Conservation (phyloP, 2,797 vertebrate genomes). For the Zalophus californianus region DNA sequence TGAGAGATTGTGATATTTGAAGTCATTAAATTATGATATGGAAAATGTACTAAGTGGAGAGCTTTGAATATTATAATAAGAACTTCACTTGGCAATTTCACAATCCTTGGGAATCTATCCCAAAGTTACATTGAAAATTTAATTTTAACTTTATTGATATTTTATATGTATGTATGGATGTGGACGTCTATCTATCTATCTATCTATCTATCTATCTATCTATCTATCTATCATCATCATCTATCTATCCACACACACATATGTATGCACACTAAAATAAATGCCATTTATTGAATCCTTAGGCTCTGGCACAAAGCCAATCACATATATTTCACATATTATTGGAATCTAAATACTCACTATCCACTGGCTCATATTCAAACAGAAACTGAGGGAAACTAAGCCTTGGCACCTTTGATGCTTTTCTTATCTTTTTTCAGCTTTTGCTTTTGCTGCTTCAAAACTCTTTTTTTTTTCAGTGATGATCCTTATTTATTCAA, state of each 20-base stretch:
- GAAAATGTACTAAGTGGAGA: not conserved
- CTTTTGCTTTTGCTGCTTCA: not conserved
- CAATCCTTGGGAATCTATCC: not conserved
- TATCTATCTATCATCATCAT: not conserved
- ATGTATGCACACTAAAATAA: not conserved
- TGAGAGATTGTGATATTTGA: not conserved
- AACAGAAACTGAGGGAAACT: not conserved
- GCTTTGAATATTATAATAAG: not conserved
- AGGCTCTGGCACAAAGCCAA: not conserved
- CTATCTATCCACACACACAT: no score
- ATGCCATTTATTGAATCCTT: not conserved
- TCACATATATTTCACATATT: not conserved
- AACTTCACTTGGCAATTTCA: not conserved
- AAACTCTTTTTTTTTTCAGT: not conserved
- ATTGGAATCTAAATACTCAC: not conserved
- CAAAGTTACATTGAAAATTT: not conserved
- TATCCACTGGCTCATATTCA: not conserved
- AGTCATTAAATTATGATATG: not conserved
- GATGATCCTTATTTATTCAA: not conserved
- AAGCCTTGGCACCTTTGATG: not conserved
- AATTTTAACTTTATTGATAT: not conserved
- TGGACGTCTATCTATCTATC: not conserved
- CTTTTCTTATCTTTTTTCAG: not conserved
- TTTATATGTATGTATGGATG: not conserved
- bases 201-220: no score